phyloP scores from a whole-genome alignment of 1,140 invertebrate genomes.

The Oryctes rhinoceros region DNA sequence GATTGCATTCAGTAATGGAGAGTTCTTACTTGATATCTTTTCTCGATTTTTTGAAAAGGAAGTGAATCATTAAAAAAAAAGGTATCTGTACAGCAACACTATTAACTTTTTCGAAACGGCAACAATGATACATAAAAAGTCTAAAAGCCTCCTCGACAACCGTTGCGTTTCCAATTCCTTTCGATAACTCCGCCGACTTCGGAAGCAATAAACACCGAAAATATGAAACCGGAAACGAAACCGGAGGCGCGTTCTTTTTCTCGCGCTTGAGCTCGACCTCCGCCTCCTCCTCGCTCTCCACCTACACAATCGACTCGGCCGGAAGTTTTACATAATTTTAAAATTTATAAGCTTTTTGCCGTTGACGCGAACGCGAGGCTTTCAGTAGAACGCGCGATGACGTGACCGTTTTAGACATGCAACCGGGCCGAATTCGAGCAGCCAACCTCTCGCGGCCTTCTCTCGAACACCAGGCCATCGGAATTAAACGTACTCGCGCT shows the following conservation, averaged over 20 bases:
- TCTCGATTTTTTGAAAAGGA: too few relatives aligned
- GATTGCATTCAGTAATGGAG: too few relatives aligned
- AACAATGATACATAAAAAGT: background rate
- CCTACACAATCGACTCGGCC: constrained; percentile 16
- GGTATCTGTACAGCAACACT: too few relatives aligned
- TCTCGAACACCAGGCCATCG: background rate
- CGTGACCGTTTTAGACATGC: constrained; percentile 7
- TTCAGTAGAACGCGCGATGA: background rate
- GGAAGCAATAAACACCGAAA: background rate
- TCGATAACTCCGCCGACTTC: background rate
- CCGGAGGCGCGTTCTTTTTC: background rate
- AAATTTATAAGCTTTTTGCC: constrained; percentile 41
- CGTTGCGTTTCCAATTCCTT: background rate
- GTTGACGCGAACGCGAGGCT: constrained; percentile 20
- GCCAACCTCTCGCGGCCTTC: background rate
- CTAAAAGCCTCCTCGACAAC: background rate
- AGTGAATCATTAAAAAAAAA: too few relatives aligned
- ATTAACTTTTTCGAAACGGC: too few relatives aligned
- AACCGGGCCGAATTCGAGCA: background rate
- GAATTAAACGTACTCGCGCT: background rate
- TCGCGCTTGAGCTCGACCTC: background rate
- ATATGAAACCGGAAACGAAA: constrained; percentile 11
- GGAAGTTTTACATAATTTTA: constrained; percentile 41
- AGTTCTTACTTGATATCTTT: too few relatives aligned
- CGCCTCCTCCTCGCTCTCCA: background rate